Base-by-base conservation (phyloP, 2,113 vertebrate genomes). In the Typhlomys cinereus region DNA sequence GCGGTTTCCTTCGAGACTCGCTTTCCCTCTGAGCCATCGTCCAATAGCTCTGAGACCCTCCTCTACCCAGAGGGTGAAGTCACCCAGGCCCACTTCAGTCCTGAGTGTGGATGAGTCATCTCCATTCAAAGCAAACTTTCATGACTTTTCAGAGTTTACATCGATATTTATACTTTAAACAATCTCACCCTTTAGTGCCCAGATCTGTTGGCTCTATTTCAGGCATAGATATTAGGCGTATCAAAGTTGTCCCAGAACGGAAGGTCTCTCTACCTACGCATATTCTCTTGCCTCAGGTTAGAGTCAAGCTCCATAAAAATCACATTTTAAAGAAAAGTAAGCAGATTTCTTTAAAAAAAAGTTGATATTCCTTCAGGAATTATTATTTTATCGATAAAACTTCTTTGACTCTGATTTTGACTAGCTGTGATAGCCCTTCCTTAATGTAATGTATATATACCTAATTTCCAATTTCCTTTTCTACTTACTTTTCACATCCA, bases 401-500 rank as follows among this genome's bases (percentile, higher is more conserved):
- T 29, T 91, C 27, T 36, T 90, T 46, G 85, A 36, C 44, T 67
- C 71, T 34, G 20, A 74, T 61, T 91, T 83, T 64, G 6, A 70
- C 46, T 64, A 79, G 67, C 59, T 50, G 12, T 44, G 23, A 34
- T 12, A 87, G 41, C 39, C 15, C 64, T 85, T 85, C 57, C 78
- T 46, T 71, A 69, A 90, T 62, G 87, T 44, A 82, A 44, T 21
- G 13, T 44, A 20, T 61, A 23, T 61, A 13, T 73, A 34, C 54
- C 48, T 27, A 48, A 66, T 50, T 64, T 90, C 57, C 81, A 54
- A 91, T 48, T 94, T 69, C 85, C n/a, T 69, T 88, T 17, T 94
- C 94, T 92, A 98, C 98, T 98, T 98, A 98, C 98, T 92, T 97
- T 97, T 96, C 59, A 89, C 2, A 0, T 93, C 70, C 88, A 96